Evolutionary conservation across 2,113 vertebrate species (phyloP).

Genomic region (Marmota flaviventris): DNA sequence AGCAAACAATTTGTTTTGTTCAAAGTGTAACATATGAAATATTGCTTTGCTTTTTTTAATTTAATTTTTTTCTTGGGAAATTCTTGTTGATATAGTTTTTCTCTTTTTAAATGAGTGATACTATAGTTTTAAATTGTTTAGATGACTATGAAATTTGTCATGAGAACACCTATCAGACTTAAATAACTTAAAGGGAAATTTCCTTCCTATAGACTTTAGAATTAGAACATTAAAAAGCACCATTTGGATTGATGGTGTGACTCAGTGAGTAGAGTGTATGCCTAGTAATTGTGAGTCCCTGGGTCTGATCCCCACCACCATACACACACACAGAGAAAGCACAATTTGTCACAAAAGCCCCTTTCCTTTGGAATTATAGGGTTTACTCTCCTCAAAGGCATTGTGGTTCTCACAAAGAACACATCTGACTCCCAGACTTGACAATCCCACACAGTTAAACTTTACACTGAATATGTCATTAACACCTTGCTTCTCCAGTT

Average conservation of each 20-base stretch:
- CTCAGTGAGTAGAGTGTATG: not conserved
- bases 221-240: not conserved
- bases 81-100: not conserved
- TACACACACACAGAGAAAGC: not conserved
- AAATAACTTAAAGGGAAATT: not conserved
- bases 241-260: not conserved
- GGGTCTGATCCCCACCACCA: not conserved
- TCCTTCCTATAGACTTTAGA: not conserved
- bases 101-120: not conserved
- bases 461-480: not conserved
- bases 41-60: not conserved
- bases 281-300: not conserved
- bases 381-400: not conserved
- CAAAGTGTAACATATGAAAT: not conserved
- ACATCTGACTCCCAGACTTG: not conserved
- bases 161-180: not conserved
- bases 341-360: not conserved
- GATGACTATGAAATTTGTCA: not conserved
- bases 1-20: not conserved
- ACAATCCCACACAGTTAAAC: not conserved
- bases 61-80: slow-evolving; percentile 20
- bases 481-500: not conserved
- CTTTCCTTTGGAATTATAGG: not conserved
- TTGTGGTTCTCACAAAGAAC: not conserved
- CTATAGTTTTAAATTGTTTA: slow-evolving; percentile 4